Evolutionary conservation across 2,888 invertebrate species (phyloP).

Genomic region (Cerastis leucographa): DNA sequence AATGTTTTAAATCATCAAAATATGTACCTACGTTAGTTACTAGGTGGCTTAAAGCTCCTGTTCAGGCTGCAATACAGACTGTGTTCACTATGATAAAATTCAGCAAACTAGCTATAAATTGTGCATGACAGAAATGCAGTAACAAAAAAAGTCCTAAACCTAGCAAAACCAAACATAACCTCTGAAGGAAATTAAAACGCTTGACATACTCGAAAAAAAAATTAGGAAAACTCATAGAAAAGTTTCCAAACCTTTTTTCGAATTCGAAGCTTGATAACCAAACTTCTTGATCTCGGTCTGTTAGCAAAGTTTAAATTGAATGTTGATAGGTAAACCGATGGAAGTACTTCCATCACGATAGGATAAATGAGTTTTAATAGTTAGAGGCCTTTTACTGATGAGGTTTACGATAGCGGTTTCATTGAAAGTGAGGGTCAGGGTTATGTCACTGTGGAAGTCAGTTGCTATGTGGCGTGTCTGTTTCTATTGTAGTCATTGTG

Average conservation of each 20-base stretch:
- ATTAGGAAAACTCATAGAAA: slow-evolving; percentile 33
- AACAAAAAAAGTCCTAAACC: not conserved
- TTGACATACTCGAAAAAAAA: slow-evolving; percentile 10
- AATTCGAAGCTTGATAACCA: slow-evolving; percentile 45
- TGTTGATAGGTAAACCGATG: slow-evolving; percentile 34
- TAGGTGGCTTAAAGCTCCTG: not conserved
- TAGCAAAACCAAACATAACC: not conserved
- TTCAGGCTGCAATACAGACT: slow-evolving; percentile 17
- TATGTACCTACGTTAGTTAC: not conserved
- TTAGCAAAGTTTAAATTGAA: slow-evolving; percentile 59
- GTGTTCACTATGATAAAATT: not conserved
- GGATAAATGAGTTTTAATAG: slow-evolving; percentile 18
- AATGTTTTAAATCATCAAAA: not conserved
- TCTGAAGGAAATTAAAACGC: slow-evolving; percentile 44
- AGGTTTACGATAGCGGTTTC: slow-evolving; percentile 16
- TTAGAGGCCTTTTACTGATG: slow-evolving; percentile 30
- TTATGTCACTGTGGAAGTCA: not conserved
- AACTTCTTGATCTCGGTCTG: slow-evolving; percentile 44
- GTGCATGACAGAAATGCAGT: not conserved
- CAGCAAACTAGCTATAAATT: not conserved
- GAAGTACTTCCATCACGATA: slow-evolving; percentile 2
- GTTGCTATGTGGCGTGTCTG: slow-evolving; percentile 19
- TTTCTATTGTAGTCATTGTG: not conserved
- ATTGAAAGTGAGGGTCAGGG: slow-evolving; percentile 1
- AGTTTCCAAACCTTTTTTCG: slow-evolving; percentile 26